phyloP scores from a whole-genome alignment of 23 tunicate species.

The Corella eumyota region DNA sequence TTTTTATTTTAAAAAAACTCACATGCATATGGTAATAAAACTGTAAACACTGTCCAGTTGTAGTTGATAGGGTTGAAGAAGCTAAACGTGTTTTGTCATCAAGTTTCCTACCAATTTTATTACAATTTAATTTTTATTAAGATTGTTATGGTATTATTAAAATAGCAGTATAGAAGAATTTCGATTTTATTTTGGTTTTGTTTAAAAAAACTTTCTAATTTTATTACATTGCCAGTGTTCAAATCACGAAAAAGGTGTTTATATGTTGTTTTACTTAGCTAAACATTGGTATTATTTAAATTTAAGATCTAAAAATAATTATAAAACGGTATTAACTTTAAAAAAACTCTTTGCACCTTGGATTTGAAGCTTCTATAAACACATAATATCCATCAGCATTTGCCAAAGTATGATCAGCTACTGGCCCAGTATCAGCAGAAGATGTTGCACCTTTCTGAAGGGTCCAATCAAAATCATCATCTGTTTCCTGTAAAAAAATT shows the following conservation, averaged over 20 bases:
- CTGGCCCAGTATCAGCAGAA: constrained; percentile 69
- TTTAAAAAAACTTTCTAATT: too few species aligned
- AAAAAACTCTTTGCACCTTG: too few species aligned
- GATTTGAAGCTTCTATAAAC: constrained; percentile 66
- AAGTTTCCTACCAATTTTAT: constrained; percentile 8
- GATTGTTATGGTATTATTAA: too few species aligned
- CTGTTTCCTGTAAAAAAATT: constrained; percentile 17
- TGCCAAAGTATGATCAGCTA: constrained; percentile 52
- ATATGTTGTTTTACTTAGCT: too few species aligned
- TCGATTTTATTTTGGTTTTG: too few species aligned
- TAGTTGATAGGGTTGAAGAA: constrained; percentile 25
- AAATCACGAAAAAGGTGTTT: too few species aligned
- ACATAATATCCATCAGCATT: constrained; percentile 33
- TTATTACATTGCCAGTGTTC: too few species aligned
- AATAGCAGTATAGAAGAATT: too few species aligned
- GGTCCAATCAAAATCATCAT: constrained; percentile 78
- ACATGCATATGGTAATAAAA: constrained; percentile 88
- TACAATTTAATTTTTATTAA: neutral
- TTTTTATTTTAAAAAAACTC: too few species aligned
- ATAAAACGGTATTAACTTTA: too few species aligned
- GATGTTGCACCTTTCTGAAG: constrained; percentile 55
- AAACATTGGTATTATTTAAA: too few species aligned
- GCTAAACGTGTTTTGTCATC: constrained; percentile 43
- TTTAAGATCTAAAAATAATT: too few species aligned
- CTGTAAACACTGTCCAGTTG: constrained; percentile 48